Conservation (phyloP, 2,113 vertebrate species). For the Poicephalus gulielmi region DNA sequence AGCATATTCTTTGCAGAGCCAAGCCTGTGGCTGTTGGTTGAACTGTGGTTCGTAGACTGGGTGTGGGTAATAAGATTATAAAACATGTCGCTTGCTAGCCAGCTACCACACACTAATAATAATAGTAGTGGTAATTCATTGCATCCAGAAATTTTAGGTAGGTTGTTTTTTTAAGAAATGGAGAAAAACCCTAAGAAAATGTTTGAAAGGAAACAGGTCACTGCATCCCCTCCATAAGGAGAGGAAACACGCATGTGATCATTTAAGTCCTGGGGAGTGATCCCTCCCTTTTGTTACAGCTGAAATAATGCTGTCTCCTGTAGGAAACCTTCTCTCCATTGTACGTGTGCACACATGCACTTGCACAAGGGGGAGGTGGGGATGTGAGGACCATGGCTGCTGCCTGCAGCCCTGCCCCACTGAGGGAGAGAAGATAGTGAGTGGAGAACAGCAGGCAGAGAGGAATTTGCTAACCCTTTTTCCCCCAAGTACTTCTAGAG, state of each 20-base stretch:
- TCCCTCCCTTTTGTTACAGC: slow-evolving; percentile 16
- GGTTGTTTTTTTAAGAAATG: slow-evolving; percentile 29
- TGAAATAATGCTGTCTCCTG: background rate
- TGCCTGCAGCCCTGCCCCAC: background rate
- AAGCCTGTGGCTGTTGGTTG: background rate
- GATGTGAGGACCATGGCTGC: fast-evolving
- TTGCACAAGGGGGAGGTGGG: background rate
- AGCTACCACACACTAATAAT: slow-evolving; percentile 65
- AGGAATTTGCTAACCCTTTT: background rate
- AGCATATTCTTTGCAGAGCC: slow-evolving; percentile 14
- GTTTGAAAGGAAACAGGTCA: slow-evolving; percentile 22
- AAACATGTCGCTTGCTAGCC: slow-evolving; percentile 70
- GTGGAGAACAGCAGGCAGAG: background rate
- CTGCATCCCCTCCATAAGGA: background rate
- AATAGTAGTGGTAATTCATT: slow-evolving; percentile 65
- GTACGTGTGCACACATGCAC: fast-evolving
- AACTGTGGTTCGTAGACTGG: slow-evolving; percentile 45
- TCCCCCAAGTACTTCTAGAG: background rate
- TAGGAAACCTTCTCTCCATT: background rate
- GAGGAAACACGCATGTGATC: fast-evolving
- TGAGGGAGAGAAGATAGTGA: no score
- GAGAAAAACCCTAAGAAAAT: slow-evolving; percentile 6
- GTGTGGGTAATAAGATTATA: slow-evolving; percentile 71
- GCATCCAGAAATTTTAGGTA: slow-evolving; percentile 29
- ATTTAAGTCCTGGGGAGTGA: background rate